A percentile compares a stretch with the other conserved stretches of the same genome.
phyloP scores from a whole-genome alignment of 2,113 vertebrate genomes.

The Coturnix japonica region DNA sequence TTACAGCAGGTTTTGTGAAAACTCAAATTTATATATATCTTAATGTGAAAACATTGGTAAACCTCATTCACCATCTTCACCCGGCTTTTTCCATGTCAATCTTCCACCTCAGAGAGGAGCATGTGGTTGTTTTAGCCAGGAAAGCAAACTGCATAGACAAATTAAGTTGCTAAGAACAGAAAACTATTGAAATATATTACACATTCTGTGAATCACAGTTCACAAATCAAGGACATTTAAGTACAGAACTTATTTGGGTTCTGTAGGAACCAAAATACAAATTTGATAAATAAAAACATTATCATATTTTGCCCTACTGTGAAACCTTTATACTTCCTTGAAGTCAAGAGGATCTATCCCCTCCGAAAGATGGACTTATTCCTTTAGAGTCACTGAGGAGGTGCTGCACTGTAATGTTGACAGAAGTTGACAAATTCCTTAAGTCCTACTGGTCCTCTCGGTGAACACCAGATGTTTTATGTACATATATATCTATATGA shows the following conservation, averaged over 20 bases:
- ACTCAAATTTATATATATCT: background rate
- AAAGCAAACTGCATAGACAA: background rate
- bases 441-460: background rate
- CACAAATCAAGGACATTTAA: background rate
- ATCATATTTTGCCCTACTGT: background rate
- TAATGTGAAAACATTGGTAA: background rate
- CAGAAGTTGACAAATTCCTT: background rate
- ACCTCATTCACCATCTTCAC: background rate
- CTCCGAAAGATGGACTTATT: fast-evolving
- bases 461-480: background rate
- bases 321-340: background rate
- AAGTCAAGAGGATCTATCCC: background rate
- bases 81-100: background rate
- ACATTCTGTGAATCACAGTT: background rate
- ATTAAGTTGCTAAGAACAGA: background rate
- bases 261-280: background rate
- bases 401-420: background rate
- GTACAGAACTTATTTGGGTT: background rate
- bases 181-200: background rate
- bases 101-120: background rate
- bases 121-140: background rate
- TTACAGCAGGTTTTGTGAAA: background rate
- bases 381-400: background rate
- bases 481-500: background rate
- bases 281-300: background rate